Base-by-base conservation (phyloP, 2,113 vertebrate species). In the Indri indri region DNA sequence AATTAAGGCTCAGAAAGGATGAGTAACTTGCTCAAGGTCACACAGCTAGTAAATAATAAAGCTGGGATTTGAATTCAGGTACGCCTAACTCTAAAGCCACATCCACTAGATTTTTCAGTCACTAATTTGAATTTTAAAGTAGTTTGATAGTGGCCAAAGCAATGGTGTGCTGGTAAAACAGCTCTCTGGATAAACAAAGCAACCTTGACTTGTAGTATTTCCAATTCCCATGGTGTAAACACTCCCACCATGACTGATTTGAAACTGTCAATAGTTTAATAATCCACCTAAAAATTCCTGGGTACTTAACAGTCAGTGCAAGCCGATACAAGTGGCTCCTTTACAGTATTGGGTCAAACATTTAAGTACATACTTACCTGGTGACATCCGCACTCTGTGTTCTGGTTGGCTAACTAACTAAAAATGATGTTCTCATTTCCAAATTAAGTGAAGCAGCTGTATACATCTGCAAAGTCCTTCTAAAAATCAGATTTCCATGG, bases 121-220 rank as follows among this genome's bases (percentile, higher is more conserved):
- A 80, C 80, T 84, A 70, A 71, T 52, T 92, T 66, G 37, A 32
- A 57, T 73, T 85, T 82, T 81, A 82, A 91, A 68, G 71, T 94
- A 45, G 30, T 84, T 50, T 92, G 87, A 68, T 73, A 37, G n/a
- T 94, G 34, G 18, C 14, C 65, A 93, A 93, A 95, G 68, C n/a
- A 63, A 42, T 59, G 61, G 45, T 59, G 1, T 82, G 23, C 68
- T 74, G 5, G 47, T 59, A 47, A 84, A 88, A 80, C 34, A 70
- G 27, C 5, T 80, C 47, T 97, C 84, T 84, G 80, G 74, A 79
- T 96, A 74, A 76, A n/a, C 37, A 54, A 85, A 90, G 16, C 52
- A 54, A 68, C 22, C n/a, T 87, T 74, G 25, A 88, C 66, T 74
- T 71, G 2, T 52, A 3, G 23, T 40, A n/a, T 59, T 84, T 86